phyloP scores from a whole-genome alignment of 2,113 vertebrate species.

The Scartelaos histophorus region DNA sequence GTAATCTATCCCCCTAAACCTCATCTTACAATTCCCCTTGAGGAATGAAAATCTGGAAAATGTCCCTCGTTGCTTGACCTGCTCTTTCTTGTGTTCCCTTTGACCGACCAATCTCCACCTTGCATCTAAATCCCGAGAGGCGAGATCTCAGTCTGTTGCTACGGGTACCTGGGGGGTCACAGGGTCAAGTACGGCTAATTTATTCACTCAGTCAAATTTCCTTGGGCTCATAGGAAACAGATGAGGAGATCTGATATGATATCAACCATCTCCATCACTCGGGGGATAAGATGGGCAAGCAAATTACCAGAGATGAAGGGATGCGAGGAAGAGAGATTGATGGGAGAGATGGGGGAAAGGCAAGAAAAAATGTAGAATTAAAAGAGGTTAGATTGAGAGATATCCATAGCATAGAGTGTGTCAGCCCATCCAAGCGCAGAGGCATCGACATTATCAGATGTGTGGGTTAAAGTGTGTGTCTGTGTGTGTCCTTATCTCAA shows the following conservation, averaged over 20 bases:
- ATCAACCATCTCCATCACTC: constrained; percentile 78
- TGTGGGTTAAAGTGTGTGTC: constrained; percentile 46
- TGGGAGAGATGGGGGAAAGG: constrained; percentile 53
- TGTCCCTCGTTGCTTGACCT: constrained; percentile 64
- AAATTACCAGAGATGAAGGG: constrained; percentile 43
- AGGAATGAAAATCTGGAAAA: constrained; percentile 68
- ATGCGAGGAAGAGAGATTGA: constrained; percentile 62
- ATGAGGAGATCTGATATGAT: constrained; percentile 79
- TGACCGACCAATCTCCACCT: constrained; percentile 57
- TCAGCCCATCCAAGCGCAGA: constrained; percentile 51
- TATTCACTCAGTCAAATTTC: constrained; percentile 85
- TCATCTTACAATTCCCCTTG: constrained; percentile 67
- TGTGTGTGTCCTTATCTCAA: constrained; percentile 74
- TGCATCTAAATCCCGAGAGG: constrained; percentile 70
- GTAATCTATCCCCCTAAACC: constrained; percentile 19
- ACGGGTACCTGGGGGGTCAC: constrained; percentile 65
- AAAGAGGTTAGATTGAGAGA: constrained; percentile 63
- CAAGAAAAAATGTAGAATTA: constrained; percentile 59
- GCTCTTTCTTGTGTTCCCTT: constrained; percentile 52
- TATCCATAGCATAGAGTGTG: constrained; percentile 37
- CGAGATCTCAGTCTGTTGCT: constrained; percentile 63
- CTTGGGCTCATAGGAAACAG: constrained; percentile 75
- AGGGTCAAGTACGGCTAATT: constrained; percentile 82
- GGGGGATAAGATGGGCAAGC: constrained; percentile 45
- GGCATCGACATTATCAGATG: constrained; percentile 74